These are phyloP conservation scores for Anabas testudineus DNA, from an alignment of 2,797 vertebrate species.

Conservation along the genomic window DNA sequence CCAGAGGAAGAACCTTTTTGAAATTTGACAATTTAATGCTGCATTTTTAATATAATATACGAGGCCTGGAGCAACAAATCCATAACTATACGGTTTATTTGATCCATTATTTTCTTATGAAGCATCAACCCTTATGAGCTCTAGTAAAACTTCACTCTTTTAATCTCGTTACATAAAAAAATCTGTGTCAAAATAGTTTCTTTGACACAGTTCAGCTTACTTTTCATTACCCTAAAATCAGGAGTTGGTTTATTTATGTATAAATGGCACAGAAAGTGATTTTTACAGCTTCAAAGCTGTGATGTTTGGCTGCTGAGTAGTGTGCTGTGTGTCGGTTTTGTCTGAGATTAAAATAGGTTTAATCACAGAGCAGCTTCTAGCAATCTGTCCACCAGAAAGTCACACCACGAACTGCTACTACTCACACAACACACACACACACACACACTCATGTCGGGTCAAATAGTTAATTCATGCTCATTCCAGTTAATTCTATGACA, in stretches of 20 bases:
- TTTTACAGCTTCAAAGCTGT: slow-evolving; percentile 22
- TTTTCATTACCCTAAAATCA: slow-evolving; percentile 20
- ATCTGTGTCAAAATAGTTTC: not conserved
- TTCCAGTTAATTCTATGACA: slow-evolving; percentile 29
- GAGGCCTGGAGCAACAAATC: too few relatives aligned
- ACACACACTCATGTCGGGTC: slow-evolving; percentile 18
- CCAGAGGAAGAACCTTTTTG: not conserved
- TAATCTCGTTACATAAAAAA: not conserved
- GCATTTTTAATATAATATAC: too few relatives aligned
- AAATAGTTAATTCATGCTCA: slow-evolving; percentile 22
- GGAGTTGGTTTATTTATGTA: slow-evolving; percentile 7
- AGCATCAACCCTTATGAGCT: not conserved
- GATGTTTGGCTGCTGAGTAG: slow-evolving; percentile 14
- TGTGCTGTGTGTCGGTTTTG: slow-evolving; percentile 43
- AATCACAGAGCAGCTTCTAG: slow-evolving; percentile 78
- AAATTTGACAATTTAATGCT: not conserved
- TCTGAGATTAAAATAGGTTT: slow-evolving; percentile 82
- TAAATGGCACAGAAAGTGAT: slow-evolving; percentile 15
- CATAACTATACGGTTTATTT: not conserved
- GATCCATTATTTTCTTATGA: not conserved
- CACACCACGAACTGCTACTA: slow-evolving; percentile 47
- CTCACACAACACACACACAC: slow-evolving; percentile 5
- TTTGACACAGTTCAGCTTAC: slow-evolving; percentile 17
- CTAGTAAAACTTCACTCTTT: not conserved
- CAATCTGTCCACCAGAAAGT: slow-evolving; percentile 75